Evolutionary conservation across 2,797 vertebrate species (phyloP).

Genomic region (Coccyzus lansbergi): DNA sequence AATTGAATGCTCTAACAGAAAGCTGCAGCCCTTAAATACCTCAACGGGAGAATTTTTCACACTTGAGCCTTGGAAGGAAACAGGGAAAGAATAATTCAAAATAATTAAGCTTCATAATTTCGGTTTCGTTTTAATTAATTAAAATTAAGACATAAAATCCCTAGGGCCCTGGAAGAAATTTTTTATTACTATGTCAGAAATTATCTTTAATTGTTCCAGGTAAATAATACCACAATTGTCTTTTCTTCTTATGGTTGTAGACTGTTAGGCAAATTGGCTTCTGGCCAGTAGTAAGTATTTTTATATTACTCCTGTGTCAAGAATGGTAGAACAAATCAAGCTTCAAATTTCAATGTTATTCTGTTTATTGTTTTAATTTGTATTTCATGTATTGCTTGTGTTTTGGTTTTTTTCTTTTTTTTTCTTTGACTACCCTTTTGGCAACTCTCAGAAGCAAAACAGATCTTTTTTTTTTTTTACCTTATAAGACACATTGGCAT

Average conservation of each 20-base stretch:
- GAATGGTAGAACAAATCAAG: neutral
- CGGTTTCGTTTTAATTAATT: slow-evolving; percentile 19
- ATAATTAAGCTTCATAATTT: slow-evolving; percentile 22
- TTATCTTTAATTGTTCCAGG: slow-evolving; percentile 45
- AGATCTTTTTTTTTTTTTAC: neutral
- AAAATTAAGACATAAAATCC: slow-evolving; percentile 16
- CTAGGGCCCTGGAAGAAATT: neutral
- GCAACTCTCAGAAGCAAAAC: neutral
- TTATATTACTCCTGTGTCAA: neutral
- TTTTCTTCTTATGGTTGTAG: slow-evolving; percentile 14
- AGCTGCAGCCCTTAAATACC: neutral
- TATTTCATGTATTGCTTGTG: neutral
- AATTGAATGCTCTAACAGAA: neutral
- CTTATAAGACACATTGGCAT: neutral
- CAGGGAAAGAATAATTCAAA: neutral
- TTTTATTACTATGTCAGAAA: slow-evolving; percentile 21
- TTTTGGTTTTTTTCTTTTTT: too few relatives aligned
- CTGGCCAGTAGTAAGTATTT: neutral
- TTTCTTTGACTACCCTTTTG: neutral
- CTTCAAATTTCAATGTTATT: neutral
- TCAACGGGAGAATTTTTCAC: neutral
- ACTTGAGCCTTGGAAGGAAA: neutral
- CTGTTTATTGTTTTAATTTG: neutral
- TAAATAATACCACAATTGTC: slow-evolving; percentile 15
- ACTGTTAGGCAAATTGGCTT: slow-evolving; percentile 19